phyloP scores from a whole-genome alignment of 2,888 invertebrate species.

The Lasioglossum oenotherae region DNA sequence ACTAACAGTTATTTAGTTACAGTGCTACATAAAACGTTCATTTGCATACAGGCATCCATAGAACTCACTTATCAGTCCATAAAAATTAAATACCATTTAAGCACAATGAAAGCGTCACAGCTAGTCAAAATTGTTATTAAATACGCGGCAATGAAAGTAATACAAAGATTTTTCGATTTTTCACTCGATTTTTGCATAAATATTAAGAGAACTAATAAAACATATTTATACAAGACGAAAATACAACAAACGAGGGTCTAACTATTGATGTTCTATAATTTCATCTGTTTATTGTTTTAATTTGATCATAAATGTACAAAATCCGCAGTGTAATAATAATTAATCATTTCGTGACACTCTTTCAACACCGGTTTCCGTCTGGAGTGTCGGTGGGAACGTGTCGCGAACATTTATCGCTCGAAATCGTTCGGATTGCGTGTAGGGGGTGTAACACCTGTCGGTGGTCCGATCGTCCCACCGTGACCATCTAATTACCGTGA shows the following conservation, averaged over 20 bases:
- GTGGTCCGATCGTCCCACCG: conserved; percentile 51
- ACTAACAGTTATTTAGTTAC: neutral
- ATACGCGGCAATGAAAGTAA: neutral
- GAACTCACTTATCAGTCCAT: neutral
- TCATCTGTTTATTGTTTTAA: neutral
- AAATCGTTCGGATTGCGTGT: conserved; percentile 45
- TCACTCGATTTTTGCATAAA: neutral
- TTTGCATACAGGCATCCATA: neutral
- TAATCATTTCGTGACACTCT: conserved; percentile 24
- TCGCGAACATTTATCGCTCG: conserved; percentile 38
- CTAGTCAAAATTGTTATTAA: neutral
- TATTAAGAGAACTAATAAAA: too few relatives aligned
- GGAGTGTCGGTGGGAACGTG: conserved; percentile 18
- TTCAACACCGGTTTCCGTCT: conserved; percentile 25
- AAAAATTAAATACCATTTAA: neutral
- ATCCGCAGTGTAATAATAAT: neutral
- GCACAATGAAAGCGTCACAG: neutral
- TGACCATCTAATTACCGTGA: conserved; percentile 63
- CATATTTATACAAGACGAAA: too few relatives aligned
- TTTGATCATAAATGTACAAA: neutral
- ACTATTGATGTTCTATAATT: neutral
- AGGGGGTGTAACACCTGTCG: conserved; percentile 63
- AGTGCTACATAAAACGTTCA: neutral
- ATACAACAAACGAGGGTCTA: too few relatives aligned
- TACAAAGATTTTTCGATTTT: neutral